Evolutionary conservation across 37 sponge, comb jelly and placozoan species (phyloP), one percentile per base, ranked within the genome.

Genomic region (Chondrosia reniformis): DNA sequence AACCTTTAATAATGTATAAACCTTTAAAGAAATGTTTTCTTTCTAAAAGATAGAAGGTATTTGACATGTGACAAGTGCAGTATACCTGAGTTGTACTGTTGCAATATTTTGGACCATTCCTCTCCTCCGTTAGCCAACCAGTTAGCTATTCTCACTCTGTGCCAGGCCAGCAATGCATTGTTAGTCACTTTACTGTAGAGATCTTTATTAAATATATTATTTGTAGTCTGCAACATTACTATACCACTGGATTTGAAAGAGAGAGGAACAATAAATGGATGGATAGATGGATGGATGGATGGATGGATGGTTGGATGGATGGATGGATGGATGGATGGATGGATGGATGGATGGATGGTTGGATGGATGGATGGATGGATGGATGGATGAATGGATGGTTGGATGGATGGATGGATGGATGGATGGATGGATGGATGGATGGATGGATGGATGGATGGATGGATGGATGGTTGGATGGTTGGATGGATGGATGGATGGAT

Each of bases 201-300:
- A 2, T 74, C 45, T 1, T 63, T 58, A 45, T 83, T 83, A 49
- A 56, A 79, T 33, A 88, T 46, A 24, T 42, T 32, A 32, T 84
- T 88, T 21, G 89, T 84, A 0, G 89, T 88, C 80, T 88, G 80
- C 61, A 88, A 31, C 89, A 88, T 88, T 61, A 88, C 69, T 38
- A 88, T 30, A 32, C 80, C 80, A 73, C 89, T 88, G 79, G n/a
- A n/a, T 46, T 10, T 37, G 32, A 17, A 10, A 15, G 43, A 19
- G 66, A 19, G 36, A 4, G 36, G 66, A 28, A 36, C 4, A 21
- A 2, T 21, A 36, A 13, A 28, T n/a, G 33, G 66, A 27, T 21
- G 66, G 36, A 2, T 4, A 6, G 58, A 28, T 24, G 4, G 58
- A 28, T 24, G 58, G 4, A 28, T 2, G 58, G 58, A 6, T 24